phyloP scores from a whole-genome alignment of 2,113 vertebrate species.

The Pygoscelis antarcticus region DNA sequence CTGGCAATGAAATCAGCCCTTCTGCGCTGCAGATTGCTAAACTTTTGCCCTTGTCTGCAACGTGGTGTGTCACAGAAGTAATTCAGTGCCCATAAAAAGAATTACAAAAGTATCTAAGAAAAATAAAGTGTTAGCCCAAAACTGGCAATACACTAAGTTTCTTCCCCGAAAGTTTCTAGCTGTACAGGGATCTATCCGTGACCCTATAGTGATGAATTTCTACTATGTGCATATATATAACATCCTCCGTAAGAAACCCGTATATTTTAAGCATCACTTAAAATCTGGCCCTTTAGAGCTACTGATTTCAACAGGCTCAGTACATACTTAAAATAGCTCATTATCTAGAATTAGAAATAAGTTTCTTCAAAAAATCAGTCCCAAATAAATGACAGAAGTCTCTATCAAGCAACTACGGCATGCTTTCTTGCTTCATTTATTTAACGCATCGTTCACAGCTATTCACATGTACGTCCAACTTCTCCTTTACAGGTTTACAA shows the following conservation, averaged over 20 bases:
- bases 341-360: not conserved
- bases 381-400: not conserved
- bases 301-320: not conserved
- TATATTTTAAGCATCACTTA: not conserved
- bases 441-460: not conserved
- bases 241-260: not conserved
- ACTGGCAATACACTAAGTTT: not conserved
- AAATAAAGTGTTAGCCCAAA: not conserved
- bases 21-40: slow-evolving; percentile 46
- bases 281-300: not conserved
- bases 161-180: not conserved
- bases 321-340: not conserved
- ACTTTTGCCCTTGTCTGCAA: slow-evolving; percentile 41
- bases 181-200: not conserved
- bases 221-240: not conserved
- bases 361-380: not conserved
- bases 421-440: not conserved
- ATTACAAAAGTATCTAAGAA: not conserved
- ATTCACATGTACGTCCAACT: not conserved
- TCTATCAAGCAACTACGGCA: not conserved
- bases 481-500: not conserved
- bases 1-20: slow-evolving; percentile 29
- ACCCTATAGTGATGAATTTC: not conserved
- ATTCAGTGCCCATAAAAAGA: not conserved
- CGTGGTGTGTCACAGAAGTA: not conserved